Conservation (phyloP, 2,113 vertebrate genomes). For the Hyla sarda region DNA sequence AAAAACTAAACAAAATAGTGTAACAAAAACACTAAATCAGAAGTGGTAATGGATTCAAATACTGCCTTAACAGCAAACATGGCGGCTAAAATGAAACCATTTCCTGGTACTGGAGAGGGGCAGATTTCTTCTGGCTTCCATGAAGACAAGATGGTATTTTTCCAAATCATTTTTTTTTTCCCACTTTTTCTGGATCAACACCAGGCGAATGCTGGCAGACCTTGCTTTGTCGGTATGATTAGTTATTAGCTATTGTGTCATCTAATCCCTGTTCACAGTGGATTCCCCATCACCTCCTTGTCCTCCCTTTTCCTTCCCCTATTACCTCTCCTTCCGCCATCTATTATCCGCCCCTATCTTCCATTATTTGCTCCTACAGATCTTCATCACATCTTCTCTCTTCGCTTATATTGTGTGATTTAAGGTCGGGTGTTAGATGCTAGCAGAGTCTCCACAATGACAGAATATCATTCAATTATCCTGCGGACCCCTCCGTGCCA, state of each 20-base stretch:
- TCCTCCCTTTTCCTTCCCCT: not conserved
- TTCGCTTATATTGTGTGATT: not conserved
- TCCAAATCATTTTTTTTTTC: too few relatives aligned
- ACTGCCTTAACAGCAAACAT: too few relatives aligned
- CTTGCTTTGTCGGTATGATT: not conserved
- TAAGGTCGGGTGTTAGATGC: constrained; percentile 9
- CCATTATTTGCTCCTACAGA: not conserved
- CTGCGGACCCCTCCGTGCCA: not conserved
- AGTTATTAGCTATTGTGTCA: not conserved
- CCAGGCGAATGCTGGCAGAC: not conserved
- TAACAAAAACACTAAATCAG: too few relatives aligned
- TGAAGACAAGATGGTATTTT: too few relatives aligned
- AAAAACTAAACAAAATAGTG: too few relatives aligned
- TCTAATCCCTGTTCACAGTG: not conserved
- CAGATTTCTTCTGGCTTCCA: not conserved
- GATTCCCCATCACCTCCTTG: not conserved
- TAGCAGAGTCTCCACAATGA: not conserved
- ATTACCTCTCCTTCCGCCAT: not conserved
- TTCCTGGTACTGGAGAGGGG: too few relatives aligned
- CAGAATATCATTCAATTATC: constrained; percentile 23
- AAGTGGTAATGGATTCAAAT: too few relatives aligned
- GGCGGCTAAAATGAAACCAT: too few relatives aligned
- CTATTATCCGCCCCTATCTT: not conserved
- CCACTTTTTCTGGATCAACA: not conserved
- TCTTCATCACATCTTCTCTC: not conserved